Evolutionary conservation across 2,797 vertebrate genomes (phyloP).

Genomic region (Acanthurus lineatus): DNA sequence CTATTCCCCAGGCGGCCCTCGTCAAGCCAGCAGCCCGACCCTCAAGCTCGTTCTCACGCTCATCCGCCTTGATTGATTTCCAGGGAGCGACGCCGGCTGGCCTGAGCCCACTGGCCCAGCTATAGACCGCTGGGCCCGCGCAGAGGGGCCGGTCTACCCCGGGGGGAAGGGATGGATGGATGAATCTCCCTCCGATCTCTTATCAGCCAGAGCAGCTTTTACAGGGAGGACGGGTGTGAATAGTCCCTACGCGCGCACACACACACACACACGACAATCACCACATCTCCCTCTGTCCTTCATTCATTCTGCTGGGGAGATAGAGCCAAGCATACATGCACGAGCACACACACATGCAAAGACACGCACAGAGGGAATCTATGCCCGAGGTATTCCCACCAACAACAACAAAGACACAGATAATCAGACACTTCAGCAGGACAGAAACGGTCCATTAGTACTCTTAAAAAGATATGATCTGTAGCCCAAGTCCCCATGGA

Average conservation of each 20-base stretch:
- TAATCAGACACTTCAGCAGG: slow-evolving; percentile 48
- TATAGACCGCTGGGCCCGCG: slow-evolving; percentile 59
- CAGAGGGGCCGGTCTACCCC: slow-evolving; percentile 45
- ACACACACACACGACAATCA: slow-evolving; percentile 3
- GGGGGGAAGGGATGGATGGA: slow-evolving; percentile 56
- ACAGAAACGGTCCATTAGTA: slow-evolving; percentile 57
- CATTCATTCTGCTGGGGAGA: slow-evolving; percentile 42
- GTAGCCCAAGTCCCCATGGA: slow-evolving; percentile 30
- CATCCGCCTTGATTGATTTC: slow-evolving; percentile 78
- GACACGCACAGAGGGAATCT: slow-evolving; percentile 54
- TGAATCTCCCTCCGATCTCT: slow-evolving; percentile 76
- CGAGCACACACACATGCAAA: not conserved
- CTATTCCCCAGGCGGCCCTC: slow-evolving; percentile 64
- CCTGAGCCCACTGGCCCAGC: slow-evolving; percentile 58
- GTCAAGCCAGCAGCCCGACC: slow-evolving; percentile 58
- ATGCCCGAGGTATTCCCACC: slow-evolving; percentile 68
- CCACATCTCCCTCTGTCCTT: slow-evolving; percentile 2
- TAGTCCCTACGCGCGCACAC: slow-evolving; percentile 10
- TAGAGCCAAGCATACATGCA: slow-evolving; percentile 34
- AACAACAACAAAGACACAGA: slow-evolving; percentile 41
- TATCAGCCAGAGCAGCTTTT: slow-evolving; percentile 84
- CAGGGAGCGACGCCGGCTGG: slow-evolving; percentile 69
- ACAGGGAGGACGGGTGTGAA: slow-evolving; percentile 61
- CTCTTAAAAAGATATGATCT: slow-evolving; percentile 56
- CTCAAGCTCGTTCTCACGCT: slow-evolving; percentile 76